Conservation (phyloP, 2,797 vertebrate species). For the Morus bassanus region DNA sequence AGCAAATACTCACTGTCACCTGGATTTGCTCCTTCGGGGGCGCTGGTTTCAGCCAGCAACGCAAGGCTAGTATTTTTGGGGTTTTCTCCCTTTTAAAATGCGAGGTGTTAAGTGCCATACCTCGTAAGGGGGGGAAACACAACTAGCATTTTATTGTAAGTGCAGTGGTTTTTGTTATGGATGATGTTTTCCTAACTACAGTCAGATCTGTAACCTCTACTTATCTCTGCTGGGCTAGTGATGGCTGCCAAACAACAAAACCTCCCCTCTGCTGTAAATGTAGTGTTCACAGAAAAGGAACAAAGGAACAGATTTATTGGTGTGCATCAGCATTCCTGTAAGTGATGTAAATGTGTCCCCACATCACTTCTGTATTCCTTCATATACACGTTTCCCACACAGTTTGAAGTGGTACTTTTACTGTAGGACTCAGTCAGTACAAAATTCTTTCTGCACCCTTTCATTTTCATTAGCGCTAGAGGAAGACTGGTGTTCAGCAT, state of each 20-base stretch:
- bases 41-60: not conserved
- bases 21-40: not conserved
- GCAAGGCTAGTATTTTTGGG: not conserved
- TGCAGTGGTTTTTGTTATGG: not conserved
- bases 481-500: not conserved
- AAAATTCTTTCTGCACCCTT: not conserved
- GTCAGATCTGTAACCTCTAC: not conserved
- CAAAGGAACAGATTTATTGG: not conserved
- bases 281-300: not conserved
- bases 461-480: not conserved
- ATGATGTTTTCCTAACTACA: not conserved
- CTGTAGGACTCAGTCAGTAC: not conserved
- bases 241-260: not conserved
- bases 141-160: not conserved
- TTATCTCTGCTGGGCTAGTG: not conserved
- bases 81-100: not conserved
- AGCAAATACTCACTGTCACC: not conserved
- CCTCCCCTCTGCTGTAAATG: accelerated
- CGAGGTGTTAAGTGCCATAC: not conserved
- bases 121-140: not conserved
- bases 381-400: accelerated
- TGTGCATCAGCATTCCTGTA: not conserved
- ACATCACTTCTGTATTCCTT: not conserved
- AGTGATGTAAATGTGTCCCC: not conserved
- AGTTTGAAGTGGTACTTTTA: not conserved